Conservation (phyloP, 92 coral and sea anemone genomes). For the Epizoanthus ramosus region DNA sequence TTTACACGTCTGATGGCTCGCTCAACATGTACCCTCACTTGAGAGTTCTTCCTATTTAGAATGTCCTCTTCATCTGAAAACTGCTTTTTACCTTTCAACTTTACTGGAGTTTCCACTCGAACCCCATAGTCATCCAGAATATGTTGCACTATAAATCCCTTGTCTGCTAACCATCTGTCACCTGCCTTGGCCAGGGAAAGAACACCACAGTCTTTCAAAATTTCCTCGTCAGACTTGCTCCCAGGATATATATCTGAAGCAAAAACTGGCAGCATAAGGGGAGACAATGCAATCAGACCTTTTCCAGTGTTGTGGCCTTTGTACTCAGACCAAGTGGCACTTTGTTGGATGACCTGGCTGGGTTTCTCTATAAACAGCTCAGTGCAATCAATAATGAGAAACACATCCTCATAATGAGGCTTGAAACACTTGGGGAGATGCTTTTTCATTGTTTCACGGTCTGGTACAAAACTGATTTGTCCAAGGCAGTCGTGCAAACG, state of each 20-base stretch:
- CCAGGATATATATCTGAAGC: constrained; percentile 54
- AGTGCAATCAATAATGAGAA: constrained; percentile 57
- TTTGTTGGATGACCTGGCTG: constrained; percentile 56
- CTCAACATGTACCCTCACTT: constrained; percentile 59
- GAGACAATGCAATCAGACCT: constrained; percentile 53
- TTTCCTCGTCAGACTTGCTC: too few relatives aligned
- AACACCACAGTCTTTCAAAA: constrained; percentile 30
- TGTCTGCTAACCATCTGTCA: constrained; percentile 65
- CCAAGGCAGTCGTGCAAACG: constrained; percentile 48
- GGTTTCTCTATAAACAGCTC: constrained; percentile 47
- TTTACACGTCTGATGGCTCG: constrained; percentile 40
- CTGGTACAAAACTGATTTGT: constrained; percentile 41
- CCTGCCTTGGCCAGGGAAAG: constrained; percentile 46
- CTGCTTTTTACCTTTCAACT: constrained; percentile 44
- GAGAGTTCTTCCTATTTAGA: constrained; percentile 50
- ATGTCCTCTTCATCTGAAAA: constrained; percentile 57
- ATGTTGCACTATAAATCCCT: constrained; percentile 61
- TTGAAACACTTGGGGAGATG: constrained; percentile 54
- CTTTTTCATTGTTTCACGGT: constrained; percentile 43
- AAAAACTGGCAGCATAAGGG: constrained; percentile 46
- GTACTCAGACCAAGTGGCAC: constrained; percentile 58
- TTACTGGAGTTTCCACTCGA: constrained; percentile 58
- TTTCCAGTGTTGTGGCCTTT: constrained; percentile 63
- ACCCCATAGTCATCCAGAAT: constrained; percentile 56
- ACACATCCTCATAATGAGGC: constrained; percentile 57